These are phyloP conservation scores for Eupeodes corollae DNA, from an alignment of 1,140 invertebrate species.

Conservation along the genomic window DNA sequence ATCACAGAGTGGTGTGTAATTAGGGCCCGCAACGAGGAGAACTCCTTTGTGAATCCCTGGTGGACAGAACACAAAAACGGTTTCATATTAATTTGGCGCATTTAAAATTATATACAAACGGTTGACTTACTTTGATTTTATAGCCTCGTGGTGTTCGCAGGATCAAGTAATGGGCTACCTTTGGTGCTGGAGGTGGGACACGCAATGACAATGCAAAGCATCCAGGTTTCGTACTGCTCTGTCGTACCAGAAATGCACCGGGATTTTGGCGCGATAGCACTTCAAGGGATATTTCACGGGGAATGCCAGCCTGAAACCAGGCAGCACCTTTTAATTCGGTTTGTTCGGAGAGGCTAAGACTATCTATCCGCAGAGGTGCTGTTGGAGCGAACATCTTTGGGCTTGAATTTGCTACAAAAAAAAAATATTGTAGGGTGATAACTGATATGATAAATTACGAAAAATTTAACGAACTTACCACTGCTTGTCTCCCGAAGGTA, in stretches of 20 bases:
- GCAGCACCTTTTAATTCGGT: conserved; percentile 71
- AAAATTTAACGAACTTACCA: conserved; percentile 13
- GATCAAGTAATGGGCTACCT: conserved; percentile 92
- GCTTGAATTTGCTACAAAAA: conserved; percentile 29
- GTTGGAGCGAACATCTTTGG: conserved; percentile 44
- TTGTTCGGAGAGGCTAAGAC: conserved; percentile 60
- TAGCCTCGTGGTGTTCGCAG: conserved; percentile 81
- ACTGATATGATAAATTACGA: neutral
- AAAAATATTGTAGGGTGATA: neutral
- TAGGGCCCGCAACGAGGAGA: conserved; percentile 74
- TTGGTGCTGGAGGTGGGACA: conserved; percentile 84
- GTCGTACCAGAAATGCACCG: conserved; percentile 88
- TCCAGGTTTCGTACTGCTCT: conserved; percentile 85
- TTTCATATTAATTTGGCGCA: too few relatives aligned
- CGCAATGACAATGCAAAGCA: conserved; percentile 91
- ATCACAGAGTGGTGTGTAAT: conserved; percentile 93
- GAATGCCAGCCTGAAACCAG: conserved; percentile 94
- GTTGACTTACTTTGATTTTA: conserved; percentile 77
- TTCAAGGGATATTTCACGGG: conserved; percentile 86
- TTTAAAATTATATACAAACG: too few relatives aligned
- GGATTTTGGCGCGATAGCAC: conserved; percentile 82
- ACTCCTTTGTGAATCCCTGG: conserved; percentile 86
- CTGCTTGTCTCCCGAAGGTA: conserved; percentile 35
- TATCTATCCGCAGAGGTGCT: conserved; percentile 55
- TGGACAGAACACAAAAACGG: too few relatives aligned